phyloP scores from a whole-genome alignment of 2,113 vertebrate species.

The Gymnarchus niloticus region DNA sequence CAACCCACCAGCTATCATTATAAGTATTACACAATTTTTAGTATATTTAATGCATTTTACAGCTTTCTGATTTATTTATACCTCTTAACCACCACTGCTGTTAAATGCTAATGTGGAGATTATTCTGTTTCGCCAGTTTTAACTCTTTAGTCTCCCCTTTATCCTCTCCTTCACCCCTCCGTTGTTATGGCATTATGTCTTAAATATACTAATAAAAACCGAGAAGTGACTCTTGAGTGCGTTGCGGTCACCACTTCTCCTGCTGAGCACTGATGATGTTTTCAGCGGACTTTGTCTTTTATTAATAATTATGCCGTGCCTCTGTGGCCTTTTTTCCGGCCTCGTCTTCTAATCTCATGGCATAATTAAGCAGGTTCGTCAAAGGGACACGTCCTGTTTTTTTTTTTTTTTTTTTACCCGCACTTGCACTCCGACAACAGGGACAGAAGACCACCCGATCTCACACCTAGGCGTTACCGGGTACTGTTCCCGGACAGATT shows the following conservation, averaged over 20 bases:
- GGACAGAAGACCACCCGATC: neutral
- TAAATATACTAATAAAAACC: neutral
- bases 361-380: conserved; percentile 10
- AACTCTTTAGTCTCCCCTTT: neutral
- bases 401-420: neutral
- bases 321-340: neutral
- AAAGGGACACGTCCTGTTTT: neutral
- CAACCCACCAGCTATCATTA: neutral
- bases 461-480: neutral
- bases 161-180: neutral
- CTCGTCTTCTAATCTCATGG: neutral
- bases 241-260: neutral
- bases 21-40: neutral
- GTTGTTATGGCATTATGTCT: neutral
- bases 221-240: neutral
- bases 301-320: conserved; percentile 10
- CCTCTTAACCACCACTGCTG: neutral
- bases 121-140: neutral
- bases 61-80: neutral
- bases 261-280: conserved; percentile 21
- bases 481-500: neutral
- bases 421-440: neutral
- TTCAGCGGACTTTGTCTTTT: neutral
- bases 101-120: neutral
- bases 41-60: neutral